These are phyloP conservation scores for Sinohyriopsis cumingii DNA, from an alignment of 2,888 invertebrate genomes.

Conservation along the genomic window DNA sequence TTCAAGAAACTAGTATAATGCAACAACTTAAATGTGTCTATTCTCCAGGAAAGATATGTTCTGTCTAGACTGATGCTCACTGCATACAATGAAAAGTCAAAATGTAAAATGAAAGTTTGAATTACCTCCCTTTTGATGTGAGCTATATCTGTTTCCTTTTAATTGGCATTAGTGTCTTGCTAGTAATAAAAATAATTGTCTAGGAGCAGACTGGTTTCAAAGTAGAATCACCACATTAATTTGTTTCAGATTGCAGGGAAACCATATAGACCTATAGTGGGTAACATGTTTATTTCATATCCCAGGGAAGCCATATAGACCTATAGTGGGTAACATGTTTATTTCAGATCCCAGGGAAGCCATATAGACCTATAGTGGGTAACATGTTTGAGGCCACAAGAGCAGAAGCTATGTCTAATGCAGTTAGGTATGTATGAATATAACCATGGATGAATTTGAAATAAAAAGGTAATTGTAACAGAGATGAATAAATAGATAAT, in stretches of 20 bases:
- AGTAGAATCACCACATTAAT: background rate
- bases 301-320: background rate
- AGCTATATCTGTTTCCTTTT: no score
- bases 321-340: background rate
- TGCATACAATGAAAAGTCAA: no score
- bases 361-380: conserved; percentile 56
- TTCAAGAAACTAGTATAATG: background rate
- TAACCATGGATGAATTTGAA: background rate
- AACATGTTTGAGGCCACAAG: conserved; percentile 56
- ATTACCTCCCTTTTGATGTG: no score
- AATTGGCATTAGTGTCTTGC: no score
- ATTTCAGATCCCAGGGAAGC: conserved; percentile 55
- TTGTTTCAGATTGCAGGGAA: background rate
- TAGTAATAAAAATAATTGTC: no score
- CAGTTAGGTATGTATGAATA: conserved; percentile 40
- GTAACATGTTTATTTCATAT: background rate
- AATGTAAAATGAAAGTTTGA: no score
- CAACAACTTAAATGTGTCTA: no score
- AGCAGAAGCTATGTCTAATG: conserved; percentile 53
- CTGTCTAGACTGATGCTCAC: background rate
- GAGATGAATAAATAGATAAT: no score
- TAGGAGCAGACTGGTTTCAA: no score
- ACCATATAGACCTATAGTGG: background rate
- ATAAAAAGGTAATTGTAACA: background rate
- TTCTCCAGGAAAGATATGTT: background rate